phyloP scores from a whole-genome alignment of 2,888 invertebrate species.

The Prenolepis imparis region DNA sequence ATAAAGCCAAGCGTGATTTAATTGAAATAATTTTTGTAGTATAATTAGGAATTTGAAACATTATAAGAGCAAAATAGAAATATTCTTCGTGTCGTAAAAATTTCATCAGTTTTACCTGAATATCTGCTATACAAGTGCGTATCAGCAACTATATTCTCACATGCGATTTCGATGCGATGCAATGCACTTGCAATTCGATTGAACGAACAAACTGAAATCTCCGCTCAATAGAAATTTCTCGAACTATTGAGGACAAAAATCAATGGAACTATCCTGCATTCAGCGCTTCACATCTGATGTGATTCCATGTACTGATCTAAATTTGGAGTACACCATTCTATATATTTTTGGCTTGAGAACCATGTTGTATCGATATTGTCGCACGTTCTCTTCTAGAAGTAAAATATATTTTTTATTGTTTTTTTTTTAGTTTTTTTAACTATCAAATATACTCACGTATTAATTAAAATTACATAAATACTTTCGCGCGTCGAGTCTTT shows the following conservation, averaged over 20 bases:
- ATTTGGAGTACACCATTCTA: conserved; percentile 80
- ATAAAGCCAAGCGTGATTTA: background rate
- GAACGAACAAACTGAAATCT: background rate
- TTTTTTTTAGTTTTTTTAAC: background rate
- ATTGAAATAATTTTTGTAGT: background rate
- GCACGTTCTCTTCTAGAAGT: background rate
- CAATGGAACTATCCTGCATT: conserved; percentile 26
- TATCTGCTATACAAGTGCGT: background rate
- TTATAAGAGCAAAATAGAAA: background rate
- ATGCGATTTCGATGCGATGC: background rate
- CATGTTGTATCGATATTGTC: background rate
- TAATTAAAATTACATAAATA: conserved; percentile 7
- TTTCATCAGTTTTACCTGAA: conserved; percentile 3
- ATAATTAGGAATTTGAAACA: background rate
- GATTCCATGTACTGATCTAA: conserved; percentile 81
- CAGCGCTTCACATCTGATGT: conserved; percentile 9
- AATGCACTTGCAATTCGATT: background rate
- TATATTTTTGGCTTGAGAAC: conserved; percentile 74
- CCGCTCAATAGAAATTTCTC: background rate
- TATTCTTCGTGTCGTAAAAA: background rate
- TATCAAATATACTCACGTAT: background rate
- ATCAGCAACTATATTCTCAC: background rate
- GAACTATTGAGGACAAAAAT: background rate
- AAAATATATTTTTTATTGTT: background rate
- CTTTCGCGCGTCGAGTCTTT: background rate